Conservation (phyloP, 1,140 invertebrate genomes). For the Leptonema lineaticorne region DNA sequence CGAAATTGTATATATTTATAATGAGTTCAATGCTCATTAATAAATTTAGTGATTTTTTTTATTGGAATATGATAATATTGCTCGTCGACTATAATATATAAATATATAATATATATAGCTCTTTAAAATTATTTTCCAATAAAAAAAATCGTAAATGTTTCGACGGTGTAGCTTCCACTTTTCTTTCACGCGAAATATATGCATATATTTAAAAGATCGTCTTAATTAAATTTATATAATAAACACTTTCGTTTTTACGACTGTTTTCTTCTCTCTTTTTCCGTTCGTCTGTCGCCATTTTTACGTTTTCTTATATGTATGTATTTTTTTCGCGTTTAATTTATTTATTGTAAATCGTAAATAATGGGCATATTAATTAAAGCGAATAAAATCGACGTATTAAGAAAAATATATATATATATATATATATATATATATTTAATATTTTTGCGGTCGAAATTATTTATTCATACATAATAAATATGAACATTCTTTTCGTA, state of each 20-base stretch:
- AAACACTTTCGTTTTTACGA: background rate
- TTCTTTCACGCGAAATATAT: too few relatives aligned
- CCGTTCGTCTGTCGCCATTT: background rate
- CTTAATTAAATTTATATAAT: background rate
- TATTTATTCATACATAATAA: too few relatives aligned
- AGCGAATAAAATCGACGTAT: conserved; percentile 11
- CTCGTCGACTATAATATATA: too few relatives aligned
- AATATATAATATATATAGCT: too few relatives aligned
- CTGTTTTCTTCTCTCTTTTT: background rate
- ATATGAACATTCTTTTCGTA: conserved; percentile 3
- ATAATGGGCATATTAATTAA: conserved; percentile 11
- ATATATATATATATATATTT: too few relatives aligned
- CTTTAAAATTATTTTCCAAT: too few relatives aligned
- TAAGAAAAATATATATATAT: background rate
- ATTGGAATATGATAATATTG: too few relatives aligned
- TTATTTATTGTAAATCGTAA: background rate
- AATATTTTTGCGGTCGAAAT: background rate
- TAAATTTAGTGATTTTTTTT: too few relatives aligned
- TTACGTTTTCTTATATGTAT: background rate
- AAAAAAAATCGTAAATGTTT: too few relatives aligned
- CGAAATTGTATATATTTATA: too few relatives aligned
- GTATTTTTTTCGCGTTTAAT: background rate
- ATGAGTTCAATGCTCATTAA: too few relatives aligned
- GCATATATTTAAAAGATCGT: background rate
- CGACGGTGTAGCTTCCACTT: too few relatives aligned